phyloP scores from a whole-genome alignment of 1,140 invertebrate genomes.

The Leptopilina clavipes region DNA sequence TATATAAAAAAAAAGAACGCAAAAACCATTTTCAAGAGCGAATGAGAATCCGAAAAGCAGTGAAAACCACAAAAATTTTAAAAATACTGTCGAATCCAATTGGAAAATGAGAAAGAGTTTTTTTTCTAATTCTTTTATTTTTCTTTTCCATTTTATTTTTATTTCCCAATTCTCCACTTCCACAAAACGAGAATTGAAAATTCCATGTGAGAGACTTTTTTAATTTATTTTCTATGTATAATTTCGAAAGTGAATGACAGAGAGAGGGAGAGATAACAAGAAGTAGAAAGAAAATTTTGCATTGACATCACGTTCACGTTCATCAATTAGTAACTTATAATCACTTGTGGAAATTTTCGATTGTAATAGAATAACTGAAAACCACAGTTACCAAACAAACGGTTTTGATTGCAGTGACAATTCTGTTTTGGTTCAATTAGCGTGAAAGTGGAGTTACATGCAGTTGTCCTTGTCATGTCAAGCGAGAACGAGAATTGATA shows the following conservation, averaged over 20 bases:
- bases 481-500: conserved; percentile 9
- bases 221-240: too few relatives aligned
- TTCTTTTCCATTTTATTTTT: too few relatives aligned
- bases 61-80: not conserved
- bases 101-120: not conserved
- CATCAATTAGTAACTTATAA: not conserved
- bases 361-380: conserved; percentile 13
- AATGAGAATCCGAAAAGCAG: not conserved
- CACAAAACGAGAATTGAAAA: too few relatives aligned
- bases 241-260: too few relatives aligned
- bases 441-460: conserved; percentile 23
- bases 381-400: conserved; percentile 14
- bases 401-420: conserved; percentile 22
- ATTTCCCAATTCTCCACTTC: too few relatives aligned
- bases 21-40: conserved; percentile 7
- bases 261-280: too few relatives aligned
- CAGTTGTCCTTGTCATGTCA: conserved; percentile 21
- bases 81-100: not conserved
- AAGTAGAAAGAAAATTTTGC: not conserved
- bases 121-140: not conserved
- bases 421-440: conserved; percentile 32
- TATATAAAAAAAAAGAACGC: not conserved
- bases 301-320: not conserved
- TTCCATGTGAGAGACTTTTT: too few relatives aligned
- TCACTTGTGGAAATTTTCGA: not conserved